These are phyloP conservation scores for Oryctes rhinoceros DNA, from an alignment of 1,140 invertebrate genomes.

Conservation along the genomic window DNA sequence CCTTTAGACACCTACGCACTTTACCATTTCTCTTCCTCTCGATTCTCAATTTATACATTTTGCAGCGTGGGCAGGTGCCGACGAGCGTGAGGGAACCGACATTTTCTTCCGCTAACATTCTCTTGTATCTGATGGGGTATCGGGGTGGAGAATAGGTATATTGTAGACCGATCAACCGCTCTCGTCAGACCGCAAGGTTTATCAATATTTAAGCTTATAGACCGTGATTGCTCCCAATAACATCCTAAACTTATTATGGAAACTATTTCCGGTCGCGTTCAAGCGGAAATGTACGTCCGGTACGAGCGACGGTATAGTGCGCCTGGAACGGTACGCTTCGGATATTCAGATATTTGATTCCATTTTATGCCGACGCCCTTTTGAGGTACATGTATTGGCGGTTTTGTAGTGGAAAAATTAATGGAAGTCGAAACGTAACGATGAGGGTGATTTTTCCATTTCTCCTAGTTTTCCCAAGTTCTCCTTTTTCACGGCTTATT, in stretches of 20 bases:
- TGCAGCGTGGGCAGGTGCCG: too few species aligned
- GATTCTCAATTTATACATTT: too few species aligned
- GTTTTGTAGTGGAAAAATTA: slow-evolving; percentile 30
- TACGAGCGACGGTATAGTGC: background rate
- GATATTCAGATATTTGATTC: background rate
- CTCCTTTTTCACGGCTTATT: too few species aligned
- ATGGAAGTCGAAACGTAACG: slow-evolving; percentile 37
- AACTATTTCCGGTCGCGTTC: slow-evolving; percentile 32
- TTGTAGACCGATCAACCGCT: background rate
- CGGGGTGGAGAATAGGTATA: background rate
- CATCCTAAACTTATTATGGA: slow-evolving; percentile 41
- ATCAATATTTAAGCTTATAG: background rate
- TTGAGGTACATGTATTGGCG: background rate
- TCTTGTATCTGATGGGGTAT: background rate
- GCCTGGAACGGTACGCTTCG: background rate
- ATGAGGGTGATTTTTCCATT: background rate
- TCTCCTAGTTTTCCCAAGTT: too few species aligned
- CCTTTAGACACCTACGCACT: background rate
- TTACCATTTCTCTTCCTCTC: background rate
- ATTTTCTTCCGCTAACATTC: too few species aligned
- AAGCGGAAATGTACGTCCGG: background rate
- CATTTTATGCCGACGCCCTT: background rate
- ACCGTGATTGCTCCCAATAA: slow-evolving; percentile 13
- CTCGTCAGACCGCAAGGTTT: slow-evolving; percentile 9
- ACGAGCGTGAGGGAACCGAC: too few species aligned